phyloP scores from a whole-genome alignment of 2,888 invertebrate species.

The Apamea crenata region DNA sequence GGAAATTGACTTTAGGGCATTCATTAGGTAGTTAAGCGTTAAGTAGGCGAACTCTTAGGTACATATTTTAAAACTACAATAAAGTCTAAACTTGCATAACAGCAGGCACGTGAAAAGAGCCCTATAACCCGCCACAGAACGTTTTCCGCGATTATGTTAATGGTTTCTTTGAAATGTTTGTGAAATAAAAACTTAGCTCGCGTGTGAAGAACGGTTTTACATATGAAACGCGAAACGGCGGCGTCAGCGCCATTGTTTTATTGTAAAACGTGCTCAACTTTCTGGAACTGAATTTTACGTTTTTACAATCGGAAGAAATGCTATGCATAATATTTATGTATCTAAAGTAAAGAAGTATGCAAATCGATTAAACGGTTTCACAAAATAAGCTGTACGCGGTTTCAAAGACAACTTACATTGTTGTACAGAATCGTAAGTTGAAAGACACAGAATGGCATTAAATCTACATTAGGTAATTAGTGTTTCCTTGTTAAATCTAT shows the following conservation, averaged over 20 bases:
- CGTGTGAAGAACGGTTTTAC: conserved; percentile 69
- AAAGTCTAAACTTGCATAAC: conserved; percentile 9
- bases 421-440: not conserved
- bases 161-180: conserved; percentile 67
- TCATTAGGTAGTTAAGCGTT: not conserved
- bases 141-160: conserved; percentile 68
- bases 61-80: conserved; percentile 3
- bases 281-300: conserved; percentile 27
- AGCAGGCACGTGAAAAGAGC: conserved; percentile 21
- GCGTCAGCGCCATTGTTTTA: conserved; percentile 53
- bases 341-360: not conserved
- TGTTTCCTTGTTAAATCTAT: conserved; percentile 17
- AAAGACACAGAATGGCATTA: conserved; percentile 51
- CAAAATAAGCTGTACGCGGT: not conserved
- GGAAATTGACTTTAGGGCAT: not conserved
- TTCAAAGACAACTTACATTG: conserved; percentile 13
- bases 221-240: conserved; percentile 64
- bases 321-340: conserved; percentile 10
- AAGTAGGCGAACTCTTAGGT: not conserved
- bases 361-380: conserved; percentile 5
- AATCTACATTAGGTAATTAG: conserved; percentile 22
- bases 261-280: conserved; percentile 45
- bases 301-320: conserved; percentile 24
- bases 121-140: conserved; percentile 14
- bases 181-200: conserved; percentile 64